Conservation (phyloP, 2,888 invertebrate genomes). For the Phengaris arion region DNA sequence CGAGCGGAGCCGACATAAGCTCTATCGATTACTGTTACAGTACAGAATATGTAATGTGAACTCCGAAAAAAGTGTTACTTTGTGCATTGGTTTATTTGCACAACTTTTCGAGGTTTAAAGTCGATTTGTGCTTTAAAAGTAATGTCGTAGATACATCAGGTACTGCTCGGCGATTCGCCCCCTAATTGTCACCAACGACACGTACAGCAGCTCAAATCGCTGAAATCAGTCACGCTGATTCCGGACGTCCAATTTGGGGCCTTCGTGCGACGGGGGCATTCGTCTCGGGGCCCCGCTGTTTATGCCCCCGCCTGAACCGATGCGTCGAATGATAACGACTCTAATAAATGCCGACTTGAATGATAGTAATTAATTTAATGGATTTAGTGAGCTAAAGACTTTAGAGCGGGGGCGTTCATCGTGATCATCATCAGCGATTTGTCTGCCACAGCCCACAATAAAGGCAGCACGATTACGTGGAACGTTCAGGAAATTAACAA, state of each 20-base stretch:
- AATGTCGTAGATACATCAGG: not conserved
- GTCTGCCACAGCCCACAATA: not conserved
- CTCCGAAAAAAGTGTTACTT: too few relatives aligned
- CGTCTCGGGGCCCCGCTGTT: slow-evolving; percentile 49
- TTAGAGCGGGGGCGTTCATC: not conserved
- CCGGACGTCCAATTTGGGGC: slow-evolving; percentile 35
- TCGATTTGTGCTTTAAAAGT: not conserved
- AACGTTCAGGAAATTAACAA: too few relatives aligned
- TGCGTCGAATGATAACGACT: slow-evolving; percentile 79
- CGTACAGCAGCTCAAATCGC: slow-evolving; percentile 55
- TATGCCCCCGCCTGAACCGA: slow-evolving; percentile 47
- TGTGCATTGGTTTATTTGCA: too few relatives aligned
- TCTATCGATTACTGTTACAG: too few relatives aligned
- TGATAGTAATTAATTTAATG: slow-evolving; percentile 78
- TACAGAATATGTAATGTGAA: too few relatives aligned
- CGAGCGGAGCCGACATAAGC: too few relatives aligned
- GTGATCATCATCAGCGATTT: slow-evolving; percentile 6
- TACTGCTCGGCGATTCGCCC: slow-evolving; percentile 31
- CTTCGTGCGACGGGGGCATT: slow-evolving; percentile 46
- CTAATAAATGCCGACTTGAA: slow-evolving; percentile 77
- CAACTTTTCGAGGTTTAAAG: not conserved
- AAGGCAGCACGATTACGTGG: not conserved
- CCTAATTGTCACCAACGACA: slow-evolving; percentile 63
- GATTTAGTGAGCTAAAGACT: not conserved
- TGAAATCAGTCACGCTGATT: slow-evolving; percentile 49